These are phyloP conservation scores for Itoplectis maculator DNA, from an alignment of 2,888 invertebrate genomes.

Conservation along the genomic window DNA sequence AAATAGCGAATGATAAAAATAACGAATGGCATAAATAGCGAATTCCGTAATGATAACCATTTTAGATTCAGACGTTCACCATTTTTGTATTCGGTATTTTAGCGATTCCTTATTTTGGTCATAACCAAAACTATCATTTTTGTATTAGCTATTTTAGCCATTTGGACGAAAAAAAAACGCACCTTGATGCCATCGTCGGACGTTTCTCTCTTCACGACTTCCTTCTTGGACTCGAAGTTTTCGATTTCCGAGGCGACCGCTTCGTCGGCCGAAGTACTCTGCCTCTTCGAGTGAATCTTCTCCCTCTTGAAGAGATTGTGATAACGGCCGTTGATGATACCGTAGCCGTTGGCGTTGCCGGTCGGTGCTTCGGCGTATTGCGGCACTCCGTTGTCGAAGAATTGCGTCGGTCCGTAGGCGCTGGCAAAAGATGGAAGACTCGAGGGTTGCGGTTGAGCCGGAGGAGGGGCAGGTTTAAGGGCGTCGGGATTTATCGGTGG, in stretches of 20 bases:
- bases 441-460: slow-evolving; percentile 62
- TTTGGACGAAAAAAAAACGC: no score
- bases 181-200: slow-evolving; percentile 46
- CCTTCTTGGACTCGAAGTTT: slow-evolving; percentile 64
- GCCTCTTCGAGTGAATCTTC: slow-evolving; percentile 69
- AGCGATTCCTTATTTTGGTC: no score
- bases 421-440: slow-evolving; percentile 54
- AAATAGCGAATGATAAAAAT: no score
- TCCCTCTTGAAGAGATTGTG: slow-evolving; percentile 77
- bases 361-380: slow-evolving; percentile 65
- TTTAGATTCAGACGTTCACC: no score
- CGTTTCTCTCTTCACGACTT: slow-evolving; percentile 69
- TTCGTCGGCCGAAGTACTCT: slow-evolving; percentile 60
- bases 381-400: slow-evolving; percentile 73
- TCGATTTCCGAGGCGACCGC: slow-evolving; percentile 20
- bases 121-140: no score
- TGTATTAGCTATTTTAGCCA: no score
- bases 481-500: slow-evolving; percentile 76
- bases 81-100: no score
- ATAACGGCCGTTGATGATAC: slow-evolving; percentile 76
- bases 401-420: slow-evolving; percentile 66
- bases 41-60: no score
- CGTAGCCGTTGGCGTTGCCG: slow-evolving; percentile 64
- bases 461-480: slow-evolving; percentile 56
- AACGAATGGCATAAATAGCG: no score